phyloP scores from a whole-genome alignment of 2,888 invertebrate genomes.

The Stenchaetothrips biformis region DNA sequence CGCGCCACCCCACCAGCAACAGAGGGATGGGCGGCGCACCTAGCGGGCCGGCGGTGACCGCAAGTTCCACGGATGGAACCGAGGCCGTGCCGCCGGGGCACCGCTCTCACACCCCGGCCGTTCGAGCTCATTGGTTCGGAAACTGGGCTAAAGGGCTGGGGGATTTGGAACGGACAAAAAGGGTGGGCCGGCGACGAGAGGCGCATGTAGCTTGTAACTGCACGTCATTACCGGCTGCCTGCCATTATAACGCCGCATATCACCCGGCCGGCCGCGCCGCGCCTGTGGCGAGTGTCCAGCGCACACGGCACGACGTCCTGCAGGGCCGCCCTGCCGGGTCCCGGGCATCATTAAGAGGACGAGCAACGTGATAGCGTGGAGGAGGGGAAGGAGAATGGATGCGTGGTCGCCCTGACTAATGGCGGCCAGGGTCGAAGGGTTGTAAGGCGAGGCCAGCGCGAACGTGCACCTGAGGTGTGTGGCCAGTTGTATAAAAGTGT shows the following conservation, averaged over 20 bases:
- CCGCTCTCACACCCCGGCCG: too few species aligned
- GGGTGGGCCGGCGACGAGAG: too few species aligned
- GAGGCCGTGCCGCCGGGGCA: too few species aligned
- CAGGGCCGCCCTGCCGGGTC: not conserved
- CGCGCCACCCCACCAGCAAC: not conserved
- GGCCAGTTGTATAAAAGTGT: too few species aligned
- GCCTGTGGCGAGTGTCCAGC: not conserved
- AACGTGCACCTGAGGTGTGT: not conserved
- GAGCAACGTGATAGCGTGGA: not conserved
- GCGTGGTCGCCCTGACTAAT: not conserved
- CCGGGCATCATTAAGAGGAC: not conserved
- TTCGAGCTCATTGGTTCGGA: too few species aligned
- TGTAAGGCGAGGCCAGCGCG: not conserved
- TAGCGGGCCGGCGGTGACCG: too few species aligned
- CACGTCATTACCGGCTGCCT: not conserved
- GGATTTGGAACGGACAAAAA: too few species aligned
- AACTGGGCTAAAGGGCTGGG: too few species aligned
- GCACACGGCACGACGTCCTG: not conserved
- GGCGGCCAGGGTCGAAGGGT: not conserved
- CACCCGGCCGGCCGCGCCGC: not conserved
- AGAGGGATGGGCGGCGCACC: too few species aligned
- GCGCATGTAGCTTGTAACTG: not conserved
- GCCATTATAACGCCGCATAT: not conserved
- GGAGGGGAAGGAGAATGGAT: not conserved
- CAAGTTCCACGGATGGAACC: too few species aligned